A percentile compares a stretch with the other conserved stretches of the same genome.
These are phyloP conservation scores for Virgularia gustaviana DNA, from an alignment of 92 coral and sea anemone species.

Conservation along the genomic window DNA sequence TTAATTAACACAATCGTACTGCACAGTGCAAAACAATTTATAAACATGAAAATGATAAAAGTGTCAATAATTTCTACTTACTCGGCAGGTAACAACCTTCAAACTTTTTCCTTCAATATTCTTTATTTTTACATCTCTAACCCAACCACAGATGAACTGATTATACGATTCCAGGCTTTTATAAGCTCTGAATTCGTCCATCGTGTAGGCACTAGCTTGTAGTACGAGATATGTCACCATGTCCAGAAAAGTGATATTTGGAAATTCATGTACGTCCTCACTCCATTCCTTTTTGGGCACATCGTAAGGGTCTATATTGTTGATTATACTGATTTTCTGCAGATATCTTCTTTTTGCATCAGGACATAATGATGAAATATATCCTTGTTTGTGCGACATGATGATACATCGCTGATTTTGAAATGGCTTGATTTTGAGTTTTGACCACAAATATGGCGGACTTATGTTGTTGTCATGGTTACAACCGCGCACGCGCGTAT, in stretches of 20 bases:
- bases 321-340: slow-evolving; percentile 8
- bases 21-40: too few relatives aligned
- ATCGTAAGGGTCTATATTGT: slow-evolving; percentile 33
- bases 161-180: slow-evolving; percentile 50
- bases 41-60: too few relatives aligned
- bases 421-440: too few relatives aligned
- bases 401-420: too few relatives aligned
- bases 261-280: slow-evolving; percentile 1
- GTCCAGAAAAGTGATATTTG: slow-evolving; percentile 32
- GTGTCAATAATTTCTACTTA: too few relatives aligned
- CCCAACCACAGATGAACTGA: slow-evolving; percentile 48
- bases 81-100: too few relatives aligned
- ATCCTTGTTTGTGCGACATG: too few relatives aligned
- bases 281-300: slow-evolving; percentile 37
- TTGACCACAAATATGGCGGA: too few relatives aligned
- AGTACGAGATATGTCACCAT: slow-evolving; percentile 36
- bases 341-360: slow-evolving; percentile 3
- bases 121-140: slow-evolving; percentile 39
- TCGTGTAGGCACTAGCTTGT: slow-evolving; percentile 29
- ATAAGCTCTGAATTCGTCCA: slow-evolving; percentile 41
- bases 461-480: too few relatives aligned
- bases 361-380: too few relatives aligned
- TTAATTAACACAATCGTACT: too few relatives aligned
- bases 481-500: too few relatives aligned
- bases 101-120: slow-evolving; percentile 10